phyloP scores from a whole-genome alignment of 2,888 invertebrate species.

The Orthosia gothica region DNA sequence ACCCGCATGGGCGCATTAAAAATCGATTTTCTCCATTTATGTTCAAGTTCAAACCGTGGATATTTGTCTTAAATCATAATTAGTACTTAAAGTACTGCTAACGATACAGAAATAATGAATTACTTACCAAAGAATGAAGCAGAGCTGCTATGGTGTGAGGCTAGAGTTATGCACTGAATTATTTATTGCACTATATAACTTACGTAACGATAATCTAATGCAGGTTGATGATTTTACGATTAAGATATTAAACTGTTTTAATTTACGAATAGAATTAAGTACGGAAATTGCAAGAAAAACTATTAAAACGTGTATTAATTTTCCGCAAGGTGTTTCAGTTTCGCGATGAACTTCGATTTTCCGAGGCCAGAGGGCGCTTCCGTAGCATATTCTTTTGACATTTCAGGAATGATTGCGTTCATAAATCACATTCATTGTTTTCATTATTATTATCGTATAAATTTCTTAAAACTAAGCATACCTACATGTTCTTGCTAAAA shows the following conservation, averaged over 20 bases:
- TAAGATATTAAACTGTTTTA: constrained; percentile 16
- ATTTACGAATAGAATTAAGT: constrained; percentile 34
- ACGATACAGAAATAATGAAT: constrained; percentile 67
- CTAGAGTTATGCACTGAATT: constrained; percentile 52
- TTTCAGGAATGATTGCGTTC: constrained; percentile 46
- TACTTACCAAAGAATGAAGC: constrained; percentile 70
- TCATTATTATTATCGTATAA: background rate
- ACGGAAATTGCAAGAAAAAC: constrained; percentile 53
- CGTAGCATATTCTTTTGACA: constrained; percentile 52
- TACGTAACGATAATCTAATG: constrained; percentile 39
- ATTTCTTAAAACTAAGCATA: background rate
- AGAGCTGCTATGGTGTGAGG: constrained; percentile 52
- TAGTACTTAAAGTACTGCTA: background rate
- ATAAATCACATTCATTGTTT: background rate
- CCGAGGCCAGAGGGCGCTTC: constrained; percentile 26
- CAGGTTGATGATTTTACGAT: constrained; percentile 21
- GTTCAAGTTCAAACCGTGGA: background rate
- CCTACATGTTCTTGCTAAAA: background rate
- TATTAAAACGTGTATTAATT: constrained; percentile 60
- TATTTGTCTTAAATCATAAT: constrained; percentile 13
- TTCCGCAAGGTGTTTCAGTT: constrained; percentile 58
- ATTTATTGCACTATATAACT: constrained; percentile 53
- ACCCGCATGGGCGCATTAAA: constrained; percentile 58
- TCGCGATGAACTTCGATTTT: constrained; percentile 36
- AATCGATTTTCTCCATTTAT: constrained; percentile 19